phyloP scores from a whole-genome alignment of 2,113 vertebrate genomes.

The Nicator chloris region DNA sequence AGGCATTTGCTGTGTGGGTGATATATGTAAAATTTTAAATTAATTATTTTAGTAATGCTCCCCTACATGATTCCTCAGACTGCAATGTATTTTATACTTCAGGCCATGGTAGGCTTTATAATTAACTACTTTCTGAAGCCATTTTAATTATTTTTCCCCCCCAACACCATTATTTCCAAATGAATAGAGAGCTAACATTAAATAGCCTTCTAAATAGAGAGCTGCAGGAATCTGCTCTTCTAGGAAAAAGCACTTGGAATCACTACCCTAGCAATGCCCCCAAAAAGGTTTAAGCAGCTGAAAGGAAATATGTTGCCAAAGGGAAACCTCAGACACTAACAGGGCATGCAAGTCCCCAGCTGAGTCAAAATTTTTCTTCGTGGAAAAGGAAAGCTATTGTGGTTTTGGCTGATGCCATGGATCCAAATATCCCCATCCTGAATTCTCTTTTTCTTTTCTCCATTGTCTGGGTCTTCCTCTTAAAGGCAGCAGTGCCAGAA shows the following conservation, averaged over 20 bases:
- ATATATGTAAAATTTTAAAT: conserved; percentile 45
- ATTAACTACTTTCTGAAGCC: conserved; percentile 55
- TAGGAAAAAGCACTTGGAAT: not conserved
- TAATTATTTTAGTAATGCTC: conserved; percentile 60
- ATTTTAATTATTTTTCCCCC: conserved; percentile 42
- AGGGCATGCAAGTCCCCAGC: not conserved
- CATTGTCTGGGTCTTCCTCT: not conserved
- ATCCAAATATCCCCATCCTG: not conserved
- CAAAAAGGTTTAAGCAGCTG: not conserved
- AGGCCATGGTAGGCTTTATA: conserved; percentile 44
- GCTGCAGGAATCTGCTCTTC: not conserved
- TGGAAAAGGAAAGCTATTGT: not conserved
- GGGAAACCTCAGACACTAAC: not conserved
- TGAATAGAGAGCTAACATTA: conserved; percentile 34
- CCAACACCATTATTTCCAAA: conserved; percentile 51
- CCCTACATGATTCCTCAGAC: conserved; percentile 35
- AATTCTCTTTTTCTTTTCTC: not conserved
- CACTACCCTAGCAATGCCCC: not conserved
- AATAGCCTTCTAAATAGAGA: conserved; percentile 28
- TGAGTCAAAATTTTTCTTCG: not conserved
- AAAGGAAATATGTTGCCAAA: not conserved
- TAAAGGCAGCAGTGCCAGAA: not conserved
- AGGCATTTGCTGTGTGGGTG: conserved; percentile 45
- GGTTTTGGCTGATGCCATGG: not conserved
- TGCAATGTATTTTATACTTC: conserved; percentile 33